Percentiles rank a stretch among this genome's conserved stretches.
These are phyloP conservation scores for Steinernema scapterisci DNA, from an alignment of 2,888 invertebrate species.

Conservation along the genomic window DNA sequence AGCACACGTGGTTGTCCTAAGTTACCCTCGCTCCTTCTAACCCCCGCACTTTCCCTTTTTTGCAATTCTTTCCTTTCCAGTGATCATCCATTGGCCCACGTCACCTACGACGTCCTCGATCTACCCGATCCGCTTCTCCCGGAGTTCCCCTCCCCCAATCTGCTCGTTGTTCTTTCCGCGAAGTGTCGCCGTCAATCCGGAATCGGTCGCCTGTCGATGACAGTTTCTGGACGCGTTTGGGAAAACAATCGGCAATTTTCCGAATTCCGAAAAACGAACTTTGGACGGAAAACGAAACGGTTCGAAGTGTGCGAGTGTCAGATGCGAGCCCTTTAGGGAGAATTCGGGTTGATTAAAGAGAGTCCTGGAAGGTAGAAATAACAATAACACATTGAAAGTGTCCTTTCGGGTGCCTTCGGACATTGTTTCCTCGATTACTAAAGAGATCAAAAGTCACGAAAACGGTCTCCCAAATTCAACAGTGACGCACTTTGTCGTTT, in stretches of 20 bases:
- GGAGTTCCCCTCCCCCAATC: too few species aligned
- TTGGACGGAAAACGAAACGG: not conserved
- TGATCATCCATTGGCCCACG: too few species aligned
- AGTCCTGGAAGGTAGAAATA: not conserved
- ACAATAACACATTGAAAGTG: not conserved
- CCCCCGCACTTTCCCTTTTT: too few species aligned
- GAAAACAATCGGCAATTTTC: constrained; percentile 1
- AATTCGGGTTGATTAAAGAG: not conserved
- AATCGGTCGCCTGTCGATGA: not conserved
- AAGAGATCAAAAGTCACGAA: not conserved
- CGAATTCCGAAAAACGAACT: not conserved
- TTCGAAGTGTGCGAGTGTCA: not conserved
- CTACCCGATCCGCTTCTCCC: too few species aligned
- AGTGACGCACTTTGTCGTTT: not conserved
- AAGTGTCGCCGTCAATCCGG: not conserved
- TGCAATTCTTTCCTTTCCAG: too few species aligned
- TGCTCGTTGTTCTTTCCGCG: not conserved
- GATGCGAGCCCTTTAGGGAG: not conserved
- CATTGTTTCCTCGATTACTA: not conserved
- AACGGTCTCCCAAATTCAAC: not conserved
- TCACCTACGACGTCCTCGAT: too few species aligned
- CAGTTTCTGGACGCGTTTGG: not conserved
- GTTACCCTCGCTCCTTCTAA: too few species aligned
- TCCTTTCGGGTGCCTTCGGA: not conserved
- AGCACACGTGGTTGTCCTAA: too few species aligned